Percentiles rank a stretch among this genome's conserved stretches.
Evolutionary conservation across 2,888 invertebrate species (phyloP).

Genomic region (Drosophila neonasuta): DNA sequence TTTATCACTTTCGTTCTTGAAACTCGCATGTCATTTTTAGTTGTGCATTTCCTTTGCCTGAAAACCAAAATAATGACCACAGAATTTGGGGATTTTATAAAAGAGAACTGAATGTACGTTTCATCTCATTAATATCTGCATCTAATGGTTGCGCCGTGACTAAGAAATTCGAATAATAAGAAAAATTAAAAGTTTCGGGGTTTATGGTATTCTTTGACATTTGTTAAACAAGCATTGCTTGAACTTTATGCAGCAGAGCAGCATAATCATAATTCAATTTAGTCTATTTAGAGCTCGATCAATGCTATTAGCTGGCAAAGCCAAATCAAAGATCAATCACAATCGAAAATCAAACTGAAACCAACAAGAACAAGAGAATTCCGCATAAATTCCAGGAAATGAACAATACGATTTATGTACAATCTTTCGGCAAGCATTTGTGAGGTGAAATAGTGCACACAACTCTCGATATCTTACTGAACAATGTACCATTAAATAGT

Average conservation of each 20-base stretch:
- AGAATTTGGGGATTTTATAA: slow-evolving; percentile 44
- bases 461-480: slow-evolving; percentile 53
- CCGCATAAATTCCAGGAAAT: slow-evolving; percentile 76
- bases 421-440: slow-evolving; percentile 16
- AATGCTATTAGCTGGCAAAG: slow-evolving; percentile 38
- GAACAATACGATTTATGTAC: slow-evolving; percentile 56
- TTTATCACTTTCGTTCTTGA: slow-evolving; percentile 72
- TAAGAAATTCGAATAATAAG: slow-evolving; percentile 1
- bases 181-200: not conserved
- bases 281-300: slow-evolving; percentile 34
- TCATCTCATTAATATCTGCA: slow-evolving; percentile 49
- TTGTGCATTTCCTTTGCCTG: slow-evolving; percentile 11
- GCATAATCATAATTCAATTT: slow-evolving; percentile 17
- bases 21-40: slow-evolving; percentile 62
- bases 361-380: slow-evolving; percentile 48
- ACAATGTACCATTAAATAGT: slow-evolving; percentile 12
- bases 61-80: slow-evolving; percentile 43
- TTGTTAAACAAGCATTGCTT: not conserved
- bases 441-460: slow-evolving; percentile 42
- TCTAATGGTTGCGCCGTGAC: slow-evolving; percentile 48
- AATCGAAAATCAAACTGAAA: slow-evolving; percentile 37
- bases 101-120: slow-evolving; percentile 26
- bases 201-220: not conserved
- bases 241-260: not conserved
- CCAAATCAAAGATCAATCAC: slow-evolving; percentile 74